Evolutionary conservation across 2,888 invertebrate species (phyloP).

Genomic region (Caenorhabditis doughertyi): DNA sequence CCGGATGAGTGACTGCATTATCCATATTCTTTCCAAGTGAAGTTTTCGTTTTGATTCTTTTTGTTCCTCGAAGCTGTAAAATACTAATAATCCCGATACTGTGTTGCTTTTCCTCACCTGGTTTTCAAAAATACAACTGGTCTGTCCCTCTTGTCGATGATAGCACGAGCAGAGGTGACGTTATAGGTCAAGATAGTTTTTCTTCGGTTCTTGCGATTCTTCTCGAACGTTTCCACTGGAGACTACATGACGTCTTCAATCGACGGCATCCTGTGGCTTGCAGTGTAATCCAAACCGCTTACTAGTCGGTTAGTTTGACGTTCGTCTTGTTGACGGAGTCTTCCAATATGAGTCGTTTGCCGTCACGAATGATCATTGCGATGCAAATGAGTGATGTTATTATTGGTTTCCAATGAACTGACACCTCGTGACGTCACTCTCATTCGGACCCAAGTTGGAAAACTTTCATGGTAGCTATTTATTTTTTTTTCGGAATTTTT

Average conservation of each 20-base stretch:
- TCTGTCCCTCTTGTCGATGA: constrained; percentile 72
- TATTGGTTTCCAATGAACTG: too few relatives aligned
- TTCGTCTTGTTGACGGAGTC: constrained; percentile 77
- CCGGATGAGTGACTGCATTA: constrained; percentile 68
- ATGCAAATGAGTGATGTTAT: constrained; percentile 48
- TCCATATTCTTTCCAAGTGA: constrained; percentile 77
- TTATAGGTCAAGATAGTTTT: constrained; percentile 72
- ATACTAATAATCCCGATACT: not conserved
- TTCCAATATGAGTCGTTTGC: constrained; percentile 69
- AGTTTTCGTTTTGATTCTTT: constrained; percentile 73
- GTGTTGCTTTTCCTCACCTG: constrained; percentile 12
- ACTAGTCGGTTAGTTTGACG: too few relatives aligned
- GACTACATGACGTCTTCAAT: constrained; percentile 49
- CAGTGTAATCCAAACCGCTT: constrained; percentile 76
- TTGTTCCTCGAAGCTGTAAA: constrained; percentile 18
- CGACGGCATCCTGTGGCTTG: constrained; percentile 36
- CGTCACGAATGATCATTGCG: constrained; percentile 41
- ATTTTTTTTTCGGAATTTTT: too few relatives aligned
- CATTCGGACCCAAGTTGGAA: too few relatives aligned
- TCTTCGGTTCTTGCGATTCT: constrained; percentile 46
- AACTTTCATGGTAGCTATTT: too few relatives aligned
- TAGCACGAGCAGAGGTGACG: constrained; percentile 70
- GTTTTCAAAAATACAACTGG: constrained; percentile 65
- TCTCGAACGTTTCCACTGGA: constrained; percentile 2
- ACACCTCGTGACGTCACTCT: too few relatives aligned